Percentiles rank a stretch among this genome's conserved stretches.
phyloP scores from a whole-genome alignment of 30 jellyfish, hydroid and myxozoan species.

The Hydractinia echinata region DNA sequence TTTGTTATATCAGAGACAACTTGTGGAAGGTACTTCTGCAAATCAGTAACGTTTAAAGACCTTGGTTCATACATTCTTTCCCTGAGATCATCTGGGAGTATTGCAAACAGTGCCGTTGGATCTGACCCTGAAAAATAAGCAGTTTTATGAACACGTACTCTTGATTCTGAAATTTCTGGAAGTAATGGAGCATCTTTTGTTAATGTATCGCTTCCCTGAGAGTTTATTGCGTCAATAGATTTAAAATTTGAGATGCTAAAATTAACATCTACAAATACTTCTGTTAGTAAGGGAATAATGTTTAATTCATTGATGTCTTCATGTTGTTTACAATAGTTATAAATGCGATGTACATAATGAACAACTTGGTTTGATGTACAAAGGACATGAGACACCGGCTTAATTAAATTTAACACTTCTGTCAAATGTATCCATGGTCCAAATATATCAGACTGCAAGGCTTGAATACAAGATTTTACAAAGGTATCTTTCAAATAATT shows the following conservation, averaged over 20 bases:
- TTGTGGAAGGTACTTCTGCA: conserved; percentile 53
- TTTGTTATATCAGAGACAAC: conserved; percentile 61
- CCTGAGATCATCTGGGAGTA: conserved; percentile 25
- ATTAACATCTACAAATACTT: conserved; percentile 33
- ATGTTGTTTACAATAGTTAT: conserved; percentile 23
- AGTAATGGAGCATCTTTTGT: background rate
- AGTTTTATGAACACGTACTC: background rate
- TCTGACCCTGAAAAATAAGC: background rate
- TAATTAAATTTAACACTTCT: conserved; percentile 47
- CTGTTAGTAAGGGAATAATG: conserved; percentile 29
- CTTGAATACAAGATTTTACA: conserved; percentile 27
- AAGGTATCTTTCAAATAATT: conserved; percentile 16
- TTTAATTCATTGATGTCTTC: conserved; percentile 27
- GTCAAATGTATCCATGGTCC: conserved; percentile 79
- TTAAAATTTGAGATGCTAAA: background rate
- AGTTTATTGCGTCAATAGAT: background rate
- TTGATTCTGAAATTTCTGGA: background rate
- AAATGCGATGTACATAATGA: conserved; percentile 53
- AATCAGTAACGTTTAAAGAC: conserved; percentile 40
- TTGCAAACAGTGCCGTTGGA: background rate
- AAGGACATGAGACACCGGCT: conserved; percentile 51
- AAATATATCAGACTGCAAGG: conserved; percentile 54
- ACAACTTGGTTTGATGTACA: conserved; percentile 34
- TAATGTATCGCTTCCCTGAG: background rate
- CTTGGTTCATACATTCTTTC: conserved; percentile 39